A percentile compares a stretch with the other conserved stretches of the same genome.
phyloP scores from a whole-genome alignment of 2,113 vertebrate genomes.

The Vombatus ursinus region DNA sequence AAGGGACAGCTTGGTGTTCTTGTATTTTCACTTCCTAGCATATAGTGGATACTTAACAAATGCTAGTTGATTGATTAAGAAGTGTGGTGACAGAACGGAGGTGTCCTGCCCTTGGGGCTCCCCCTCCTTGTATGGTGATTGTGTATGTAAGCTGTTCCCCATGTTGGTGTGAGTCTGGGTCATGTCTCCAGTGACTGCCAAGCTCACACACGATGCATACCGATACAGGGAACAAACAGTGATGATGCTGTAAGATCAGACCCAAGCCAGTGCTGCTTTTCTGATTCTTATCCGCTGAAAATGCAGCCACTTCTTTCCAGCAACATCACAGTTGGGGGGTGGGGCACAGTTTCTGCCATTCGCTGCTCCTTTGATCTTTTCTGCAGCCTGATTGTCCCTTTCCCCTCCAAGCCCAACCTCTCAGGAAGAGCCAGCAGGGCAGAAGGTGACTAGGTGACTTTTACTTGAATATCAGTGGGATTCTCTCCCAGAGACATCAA shows the following conservation, averaged over 20 bases:
- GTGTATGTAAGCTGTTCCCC: neutral
- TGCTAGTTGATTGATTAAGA: neutral
- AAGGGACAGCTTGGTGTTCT: neutral
- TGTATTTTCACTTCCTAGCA: neutral
- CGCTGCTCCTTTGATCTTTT: neutral
- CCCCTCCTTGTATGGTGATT: neutral
- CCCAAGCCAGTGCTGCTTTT: neutral
- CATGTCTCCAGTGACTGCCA: neutral
- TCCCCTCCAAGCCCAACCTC: neutral
- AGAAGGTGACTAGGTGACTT: neutral
- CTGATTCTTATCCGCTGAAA: neutral
- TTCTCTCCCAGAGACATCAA: neutral
- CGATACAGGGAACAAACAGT: neutral
- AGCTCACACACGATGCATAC: neutral
- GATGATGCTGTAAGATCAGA: neutral
- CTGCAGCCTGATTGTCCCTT: neutral
- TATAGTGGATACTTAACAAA: neutral
- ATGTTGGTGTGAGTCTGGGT: neutral
- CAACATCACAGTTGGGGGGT: neutral
- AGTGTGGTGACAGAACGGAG: neutral
- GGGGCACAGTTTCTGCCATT: neutral
- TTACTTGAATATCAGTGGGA: neutral
- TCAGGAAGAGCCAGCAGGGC: neutral
- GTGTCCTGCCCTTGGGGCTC: neutral
- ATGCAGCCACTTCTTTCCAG: neutral